Percentiles rank a stretch among this genome's conserved stretches.
Conservation (phyloP, 35 echinoderm and acorn worm genomes). For the Amphiura filiformis region DNA sequence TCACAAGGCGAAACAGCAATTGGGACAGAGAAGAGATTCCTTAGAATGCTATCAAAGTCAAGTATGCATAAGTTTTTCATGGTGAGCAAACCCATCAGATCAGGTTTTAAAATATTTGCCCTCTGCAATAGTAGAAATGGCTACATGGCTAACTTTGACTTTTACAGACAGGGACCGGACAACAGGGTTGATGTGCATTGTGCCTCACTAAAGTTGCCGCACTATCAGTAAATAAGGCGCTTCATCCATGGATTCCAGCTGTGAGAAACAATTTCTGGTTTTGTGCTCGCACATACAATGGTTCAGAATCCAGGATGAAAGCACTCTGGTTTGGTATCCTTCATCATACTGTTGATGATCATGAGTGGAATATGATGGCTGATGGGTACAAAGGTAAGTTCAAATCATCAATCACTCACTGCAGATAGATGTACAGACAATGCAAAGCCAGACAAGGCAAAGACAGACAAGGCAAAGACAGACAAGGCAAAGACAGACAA, state of each 20-base stretch:
- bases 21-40: conserved; percentile 15
- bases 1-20: background rate
- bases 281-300: background rate
- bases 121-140: background rate
- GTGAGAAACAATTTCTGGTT: conserved; percentile 48
- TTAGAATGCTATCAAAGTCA: too few species aligned
- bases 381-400: conserved; percentile 35
- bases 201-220: too few species aligned
- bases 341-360: conserved; percentile 46
- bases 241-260: conserved; percentile 39
- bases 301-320: conserved; percentile 4
- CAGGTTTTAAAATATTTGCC: background rate
- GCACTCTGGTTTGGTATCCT: conserved; percentile 24
- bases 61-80: background rate
- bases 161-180: too few species aligned
- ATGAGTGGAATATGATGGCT: conserved; percentile 26
- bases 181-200: too few species aligned
- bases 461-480: background rate
- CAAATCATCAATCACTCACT: too few species aligned
- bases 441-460: conserved; percentile 6
- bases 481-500: background rate
- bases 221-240: conserved; percentile 6
- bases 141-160: background rate
- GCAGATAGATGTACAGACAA: too few species aligned
- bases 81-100: background rate